These are phyloP conservation scores for Halichondria panicea DNA, from an alignment of 37 sponge, comb jelly and placozoan genomes.

Conservation along the genomic window DNA sequence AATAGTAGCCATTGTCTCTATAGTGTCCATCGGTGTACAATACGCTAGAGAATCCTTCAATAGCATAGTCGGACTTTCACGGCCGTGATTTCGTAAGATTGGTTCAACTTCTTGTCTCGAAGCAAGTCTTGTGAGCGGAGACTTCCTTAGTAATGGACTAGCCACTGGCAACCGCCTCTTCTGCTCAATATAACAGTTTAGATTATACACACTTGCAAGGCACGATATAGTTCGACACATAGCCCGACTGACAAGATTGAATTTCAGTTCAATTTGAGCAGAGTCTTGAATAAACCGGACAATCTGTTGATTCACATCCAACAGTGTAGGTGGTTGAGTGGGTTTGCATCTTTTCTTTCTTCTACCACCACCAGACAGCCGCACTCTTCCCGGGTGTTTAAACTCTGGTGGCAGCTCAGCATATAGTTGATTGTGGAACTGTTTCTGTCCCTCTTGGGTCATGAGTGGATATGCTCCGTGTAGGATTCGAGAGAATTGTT, in stretches of 20 bases:
- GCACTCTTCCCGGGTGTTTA: slow-evolving; percentile 35
- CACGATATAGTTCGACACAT: slow-evolving; percentile 37
- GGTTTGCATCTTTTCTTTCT: slow-evolving; percentile 37
- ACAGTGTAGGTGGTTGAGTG: slow-evolving; percentile 10
- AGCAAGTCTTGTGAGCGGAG: slow-evolving; percentile 39
- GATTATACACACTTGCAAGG: slow-evolving; percentile 38
- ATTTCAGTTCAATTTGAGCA: slow-evolving; percentile 10
- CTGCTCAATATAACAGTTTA: slow-evolving; percentile 29
- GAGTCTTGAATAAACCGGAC: slow-evolving; percentile 18
- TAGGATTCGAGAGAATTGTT: slow-evolving; percentile 16
- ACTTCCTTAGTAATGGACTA: slow-evolving; percentile 31
- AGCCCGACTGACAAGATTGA: slow-evolving; percentile 43
- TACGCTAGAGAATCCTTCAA: neutral
- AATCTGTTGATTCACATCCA: slow-evolving; percentile 51
- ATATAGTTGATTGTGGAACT: neutral
- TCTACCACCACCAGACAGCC: neutral
- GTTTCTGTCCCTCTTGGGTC: slow-evolving; percentile 6
- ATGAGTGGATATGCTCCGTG: slow-evolving; percentile 28
- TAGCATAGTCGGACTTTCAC: slow-evolving; percentile 2
- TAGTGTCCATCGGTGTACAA: too few species aligned
- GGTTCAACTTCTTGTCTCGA: slow-evolving; percentile 26
- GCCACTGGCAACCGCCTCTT: slow-evolving; percentile 39
- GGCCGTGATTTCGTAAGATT: slow-evolving; percentile 26
- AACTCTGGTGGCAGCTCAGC: slow-evolving; percentile 20
- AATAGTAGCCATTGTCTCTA: neutral